Evolutionary conservation across 2,888 invertebrate species (phyloP).

Genomic region (Campopleginae sp.): DNA sequence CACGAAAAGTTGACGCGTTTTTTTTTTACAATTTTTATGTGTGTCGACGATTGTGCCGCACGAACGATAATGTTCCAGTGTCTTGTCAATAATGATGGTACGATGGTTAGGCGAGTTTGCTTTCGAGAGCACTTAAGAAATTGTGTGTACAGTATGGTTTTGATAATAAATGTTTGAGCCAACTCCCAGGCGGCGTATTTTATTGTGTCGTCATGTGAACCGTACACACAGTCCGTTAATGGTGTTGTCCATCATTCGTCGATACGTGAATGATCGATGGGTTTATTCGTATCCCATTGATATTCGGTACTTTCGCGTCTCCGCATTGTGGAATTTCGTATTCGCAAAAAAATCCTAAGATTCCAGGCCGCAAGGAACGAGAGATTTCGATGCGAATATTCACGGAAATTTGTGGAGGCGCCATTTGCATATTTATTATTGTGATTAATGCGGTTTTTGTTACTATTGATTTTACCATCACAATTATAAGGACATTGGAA

Average conservation of each 20-base stretch:
- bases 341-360: background rate
- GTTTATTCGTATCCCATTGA: background rate
- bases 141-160: background rate
- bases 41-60: background rate
- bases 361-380: background rate
- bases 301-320: background rate
- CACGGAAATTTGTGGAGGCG: background rate
- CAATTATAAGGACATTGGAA: background rate
- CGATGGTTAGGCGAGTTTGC: background rate
- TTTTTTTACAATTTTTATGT: background rate
- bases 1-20: background rate
- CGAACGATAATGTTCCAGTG: background rate
- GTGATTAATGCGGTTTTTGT: constrained; percentile 1
- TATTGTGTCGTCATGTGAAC: background rate
- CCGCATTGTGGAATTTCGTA: background rate
- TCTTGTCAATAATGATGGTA: background rate
- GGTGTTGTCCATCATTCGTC: background rate
- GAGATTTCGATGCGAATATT: background rate
- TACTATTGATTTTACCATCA: background rate
- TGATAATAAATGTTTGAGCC: background rate
- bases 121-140: background rate
- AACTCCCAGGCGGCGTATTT: background rate
- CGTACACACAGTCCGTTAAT: background rate
- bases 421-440: background rate
- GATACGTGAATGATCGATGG: background rate